Percentiles rank a stretch among this genome's conserved stretches.
These are phyloP conservation scores for Halictus ligatus DNA, from an alignment of 2,888 invertebrate genomes.

Conservation along the genomic window DNA sequence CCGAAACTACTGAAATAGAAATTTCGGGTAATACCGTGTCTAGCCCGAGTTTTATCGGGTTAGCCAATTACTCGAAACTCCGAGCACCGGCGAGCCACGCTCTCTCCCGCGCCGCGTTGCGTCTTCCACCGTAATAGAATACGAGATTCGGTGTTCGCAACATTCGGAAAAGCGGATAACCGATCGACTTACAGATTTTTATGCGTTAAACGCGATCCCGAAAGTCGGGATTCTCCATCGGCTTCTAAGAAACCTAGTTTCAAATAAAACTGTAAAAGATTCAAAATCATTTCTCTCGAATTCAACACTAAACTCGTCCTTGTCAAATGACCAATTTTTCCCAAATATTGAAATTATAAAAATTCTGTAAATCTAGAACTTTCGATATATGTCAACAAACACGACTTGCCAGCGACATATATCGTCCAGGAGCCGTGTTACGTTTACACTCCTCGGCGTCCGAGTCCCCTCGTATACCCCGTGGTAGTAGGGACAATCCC, in stretches of 20 bases:
- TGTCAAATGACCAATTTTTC: no score
- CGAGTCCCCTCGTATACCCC: no score
- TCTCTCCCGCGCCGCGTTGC: not conserved
- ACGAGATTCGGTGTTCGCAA: constrained; percentile 31
- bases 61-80: constrained; percentile 46
- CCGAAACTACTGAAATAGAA: constrained; percentile 46
- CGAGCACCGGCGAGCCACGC: constrained; percentile 1
- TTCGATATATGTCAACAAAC: no score
- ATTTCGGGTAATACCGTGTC: constrained; percentile 40
- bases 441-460: no score
- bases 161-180: not conserved
- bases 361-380: no score
- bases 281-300: not conserved
- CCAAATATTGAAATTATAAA: no score
- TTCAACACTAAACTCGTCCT: no score
- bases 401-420: no score
- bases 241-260: not conserved
- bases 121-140: constrained; percentile 4
- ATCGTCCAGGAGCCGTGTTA: no score
- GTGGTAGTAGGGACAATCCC: no score
- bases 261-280: not conserved
- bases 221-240: not conserved
- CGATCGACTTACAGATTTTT: not conserved
- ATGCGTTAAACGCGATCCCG: not conserved
- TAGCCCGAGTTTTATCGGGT: constrained; percentile 49